Evolutionary conservation across 2,797 vertebrate species (phyloP).

Genomic region (Nyctibius grandis): DNA sequence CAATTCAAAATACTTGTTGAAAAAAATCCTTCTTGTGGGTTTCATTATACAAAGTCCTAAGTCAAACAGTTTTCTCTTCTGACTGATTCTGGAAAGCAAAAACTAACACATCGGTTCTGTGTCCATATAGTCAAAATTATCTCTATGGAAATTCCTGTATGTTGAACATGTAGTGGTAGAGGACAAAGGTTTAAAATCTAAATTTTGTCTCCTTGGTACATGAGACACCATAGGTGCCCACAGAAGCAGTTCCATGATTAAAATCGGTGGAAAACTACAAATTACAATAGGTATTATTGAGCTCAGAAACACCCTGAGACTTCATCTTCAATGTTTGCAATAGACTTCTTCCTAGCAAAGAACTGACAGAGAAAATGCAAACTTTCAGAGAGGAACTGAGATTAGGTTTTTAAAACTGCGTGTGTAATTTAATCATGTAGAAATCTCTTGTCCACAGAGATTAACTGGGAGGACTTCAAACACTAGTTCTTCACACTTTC

Average conservation of each 20-base stretch:
- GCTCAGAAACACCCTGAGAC: not conserved
- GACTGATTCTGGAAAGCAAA: not conserved
- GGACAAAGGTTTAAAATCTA: not conserved
- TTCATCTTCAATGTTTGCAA: not conserved
- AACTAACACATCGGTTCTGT: not conserved
- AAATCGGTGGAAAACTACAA: not conserved
- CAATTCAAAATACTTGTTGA: not conserved
- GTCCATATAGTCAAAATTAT: not conserved
- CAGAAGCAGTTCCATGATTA: not conserved
- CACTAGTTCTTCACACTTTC: not conserved
- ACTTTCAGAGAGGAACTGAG: not conserved
- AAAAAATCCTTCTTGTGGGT: accelerated
- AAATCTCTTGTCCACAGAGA: not conserved
- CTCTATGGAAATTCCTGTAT: not conserved
- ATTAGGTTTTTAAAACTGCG: not conserved
- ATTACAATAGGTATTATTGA: not conserved
- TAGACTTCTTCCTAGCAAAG: not conserved
- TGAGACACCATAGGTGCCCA: not conserved
- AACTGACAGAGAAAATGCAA: not conserved
- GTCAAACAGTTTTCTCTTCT: not conserved
- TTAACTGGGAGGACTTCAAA: not conserved
- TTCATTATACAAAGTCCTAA: not conserved
- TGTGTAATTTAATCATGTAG: accelerated
- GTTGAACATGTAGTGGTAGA: not conserved
- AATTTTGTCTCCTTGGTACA: not conserved